These are phyloP conservation scores for Caerostris darwini DNA, from an alignment of 1,140 invertebrate species.

Conservation along the genomic window DNA sequence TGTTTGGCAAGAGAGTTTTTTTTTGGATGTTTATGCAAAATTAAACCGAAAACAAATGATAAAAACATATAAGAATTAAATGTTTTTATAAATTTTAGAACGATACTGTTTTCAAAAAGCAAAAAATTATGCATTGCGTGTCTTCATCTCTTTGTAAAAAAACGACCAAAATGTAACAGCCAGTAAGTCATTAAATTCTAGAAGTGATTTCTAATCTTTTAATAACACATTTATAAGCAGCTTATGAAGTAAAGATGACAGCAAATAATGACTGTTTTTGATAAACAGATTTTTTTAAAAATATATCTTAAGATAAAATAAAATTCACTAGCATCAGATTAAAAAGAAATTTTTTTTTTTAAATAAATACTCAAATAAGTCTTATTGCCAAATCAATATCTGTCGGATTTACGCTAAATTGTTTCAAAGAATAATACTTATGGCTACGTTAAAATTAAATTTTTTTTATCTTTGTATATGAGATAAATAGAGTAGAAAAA, in stretches of 20 bases:
- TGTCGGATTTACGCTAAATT: not conserved
- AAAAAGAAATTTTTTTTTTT: not conserved
- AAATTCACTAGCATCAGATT: not conserved
- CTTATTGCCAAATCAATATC: not conserved
- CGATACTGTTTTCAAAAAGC: not conserved
- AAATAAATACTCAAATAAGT: not conserved
- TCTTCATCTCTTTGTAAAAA: not conserved
- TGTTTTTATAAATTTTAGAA: not conserved
- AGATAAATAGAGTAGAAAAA: not conserved
- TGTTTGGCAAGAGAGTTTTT: too few species aligned
- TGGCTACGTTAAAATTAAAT: not conserved
- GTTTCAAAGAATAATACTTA: not conserved
- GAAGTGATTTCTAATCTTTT: not conserved
- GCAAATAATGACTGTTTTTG: not conserved
- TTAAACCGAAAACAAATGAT: too few species aligned
- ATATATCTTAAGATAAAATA: not conserved
- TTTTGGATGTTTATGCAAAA: too few species aligned
- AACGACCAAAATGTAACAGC: not conserved
- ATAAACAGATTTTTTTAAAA: not conserved
- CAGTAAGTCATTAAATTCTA: not conserved
- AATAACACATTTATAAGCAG: not conserved
- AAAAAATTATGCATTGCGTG: not conserved
- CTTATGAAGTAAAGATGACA: not conserved
- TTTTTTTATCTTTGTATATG: not conserved
- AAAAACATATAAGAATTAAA: too few species aligned